Base-by-base conservation (phyloP, 2,797 vertebrate species). In the Yasuhikotakia modesta region DNA sequence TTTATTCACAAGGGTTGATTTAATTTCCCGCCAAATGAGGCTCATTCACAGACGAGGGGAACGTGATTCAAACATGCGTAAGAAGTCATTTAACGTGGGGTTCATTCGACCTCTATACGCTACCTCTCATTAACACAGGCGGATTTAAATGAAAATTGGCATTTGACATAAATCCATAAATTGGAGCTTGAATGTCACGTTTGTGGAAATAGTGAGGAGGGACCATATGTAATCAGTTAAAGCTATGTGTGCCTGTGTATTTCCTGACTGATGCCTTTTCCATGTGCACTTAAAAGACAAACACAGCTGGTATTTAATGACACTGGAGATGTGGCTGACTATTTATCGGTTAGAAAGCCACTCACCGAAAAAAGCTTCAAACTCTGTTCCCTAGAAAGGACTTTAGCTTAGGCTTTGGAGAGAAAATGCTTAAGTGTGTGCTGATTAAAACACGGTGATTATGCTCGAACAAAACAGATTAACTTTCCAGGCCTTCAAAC, bases 221-320 rank as follows among this genome's bases (percentile, higher is more conserved):
- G 53, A 55, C 43, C 79, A 70, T 72, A 72, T 76, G 81, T 77
- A 79, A 81, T 81, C 73, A 71, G 73, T 84, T 84, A 84, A 66
- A 61, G 79, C 53, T 66, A 52, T 68, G 77, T 79, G 78, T 84
- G 84, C 76, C 76, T 66, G 65, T 77, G 74, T 79, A 85, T 84
- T 81, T 89, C 84, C 77, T 81, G 80, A 82, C 85, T 85, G 88
- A 91, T 91, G 87, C 86, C 83, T 90, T 91, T 91, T 92, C 90
- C 92, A 89, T 91, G 88, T 91, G 90, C 78, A 76, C 84, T 90
- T 90, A 88, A 91, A 92, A 92, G 90, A 92, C 91, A 91, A 91
- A 92, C 91, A 92, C 91, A 92, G 91, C 91, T 92, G 91, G 87
- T 91, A 85, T 91, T 91, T 91, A 90, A 91, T 90, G 90, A 91